These are phyloP conservation scores for Pantherophis alleghaniensis DNA, from an alignment of 2,797 vertebrate species.

Conservation along the genomic window DNA sequence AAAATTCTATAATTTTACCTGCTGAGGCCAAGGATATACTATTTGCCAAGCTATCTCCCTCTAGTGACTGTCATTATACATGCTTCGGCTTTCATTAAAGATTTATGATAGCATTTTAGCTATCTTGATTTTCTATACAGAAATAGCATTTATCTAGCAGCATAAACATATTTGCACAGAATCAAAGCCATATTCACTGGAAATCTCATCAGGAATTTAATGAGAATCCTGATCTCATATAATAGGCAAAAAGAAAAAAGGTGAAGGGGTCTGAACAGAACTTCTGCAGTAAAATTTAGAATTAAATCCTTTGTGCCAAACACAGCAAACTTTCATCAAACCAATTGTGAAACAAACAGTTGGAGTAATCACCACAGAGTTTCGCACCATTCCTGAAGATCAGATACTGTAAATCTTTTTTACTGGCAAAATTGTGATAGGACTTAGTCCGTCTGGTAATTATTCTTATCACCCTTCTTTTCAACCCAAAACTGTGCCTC, in stretches of 20 bases:
- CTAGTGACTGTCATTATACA: not conserved
- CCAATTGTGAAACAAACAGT: not conserved
- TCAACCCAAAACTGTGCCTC: not conserved
- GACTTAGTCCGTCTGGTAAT: not conserved
- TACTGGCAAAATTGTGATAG: not conserved
- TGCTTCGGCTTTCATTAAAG: not conserved
- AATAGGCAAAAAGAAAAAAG: not conserved
- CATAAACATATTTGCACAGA: slow-evolving; percentile 5
- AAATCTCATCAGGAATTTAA: slow-evolving; percentile 32
- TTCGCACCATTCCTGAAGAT: not conserved
- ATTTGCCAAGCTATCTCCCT: not conserved
- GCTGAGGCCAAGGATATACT: not conserved
- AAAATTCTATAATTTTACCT: not conserved
- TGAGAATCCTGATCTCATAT: slow-evolving; percentile 16
- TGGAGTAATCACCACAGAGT: not conserved
- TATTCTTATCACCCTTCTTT: not conserved
- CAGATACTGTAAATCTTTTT: not conserved
- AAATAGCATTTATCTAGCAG: slow-evolving; percentile 3
- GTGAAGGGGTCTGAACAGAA: not conserved
- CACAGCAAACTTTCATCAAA: slow-evolving; percentile 14
- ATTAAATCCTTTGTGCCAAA: slow-evolving; percentile 16
- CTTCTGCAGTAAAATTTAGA: slow-evolving; percentile 19
- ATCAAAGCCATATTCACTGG: slow-evolving; percentile 1
- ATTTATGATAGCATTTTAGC: not conserved
- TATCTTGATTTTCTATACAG: not conserved